A percentile compares a stretch with the other conserved stretches of the same genome.
Evolutionary conservation across 2,888 invertebrate species (phyloP).

Genomic region (Dichetophora obliterata): DNA sequence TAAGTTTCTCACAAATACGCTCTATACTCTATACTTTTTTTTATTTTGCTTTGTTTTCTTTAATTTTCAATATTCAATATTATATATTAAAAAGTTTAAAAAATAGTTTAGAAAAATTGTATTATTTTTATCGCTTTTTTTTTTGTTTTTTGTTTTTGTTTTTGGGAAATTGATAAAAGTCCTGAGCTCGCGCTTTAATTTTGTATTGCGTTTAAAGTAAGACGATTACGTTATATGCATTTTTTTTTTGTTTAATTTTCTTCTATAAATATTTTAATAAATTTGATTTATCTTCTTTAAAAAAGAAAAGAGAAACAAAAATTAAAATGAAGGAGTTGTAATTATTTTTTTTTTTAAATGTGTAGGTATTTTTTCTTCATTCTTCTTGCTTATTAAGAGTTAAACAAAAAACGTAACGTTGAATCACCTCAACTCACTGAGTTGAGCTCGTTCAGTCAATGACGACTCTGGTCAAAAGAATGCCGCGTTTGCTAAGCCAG

Average conservation of each 20-base stretch:
- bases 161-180: conserved; percentile 27
- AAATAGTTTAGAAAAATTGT: conserved; percentile 25
- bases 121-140: background rate
- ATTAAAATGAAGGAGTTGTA: background rate
- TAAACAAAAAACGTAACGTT: conserved; percentile 44
- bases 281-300: conserved; percentile 14
- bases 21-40: background rate
- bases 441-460: conserved; percentile 63
- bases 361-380: conserved; percentile 25
- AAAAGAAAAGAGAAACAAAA: background rate
- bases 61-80: conserved; percentile 21
- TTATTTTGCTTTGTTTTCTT: conserved; percentile 6
- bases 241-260: conserved; percentile 26
- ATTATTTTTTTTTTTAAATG: background rate
- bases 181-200: conserved; percentile 27
- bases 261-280: conserved; percentile 33
- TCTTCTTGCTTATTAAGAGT: conserved; percentile 27
- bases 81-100: conserved; percentile 19
- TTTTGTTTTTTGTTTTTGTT: background rate
- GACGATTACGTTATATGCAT: conserved; percentile 28
- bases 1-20: background rate
- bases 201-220: conserved; percentile 30
- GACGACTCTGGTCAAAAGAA: conserved; percentile 68
- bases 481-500: conserved; percentile 75
- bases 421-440: conserved; percentile 47